Base-by-base conservation (phyloP, 2,797 vertebrate genomes). In the Hafferia zeledoni region DNA sequence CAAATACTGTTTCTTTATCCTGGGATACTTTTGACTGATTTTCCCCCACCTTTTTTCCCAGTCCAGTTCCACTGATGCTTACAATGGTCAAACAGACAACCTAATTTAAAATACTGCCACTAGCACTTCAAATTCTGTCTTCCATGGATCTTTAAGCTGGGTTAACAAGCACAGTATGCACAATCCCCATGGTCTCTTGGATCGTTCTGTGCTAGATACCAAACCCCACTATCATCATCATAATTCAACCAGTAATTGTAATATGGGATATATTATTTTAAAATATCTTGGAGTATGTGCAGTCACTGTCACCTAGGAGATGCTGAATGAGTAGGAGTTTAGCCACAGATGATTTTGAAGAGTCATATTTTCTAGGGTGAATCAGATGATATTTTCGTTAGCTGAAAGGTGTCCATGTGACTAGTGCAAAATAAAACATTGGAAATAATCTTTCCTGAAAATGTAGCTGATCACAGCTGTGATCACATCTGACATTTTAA, bases 251-350 rank as follows among this genome's bases (percentile, higher is more conserved):
- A 76, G 50, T 49, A 63, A 85, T 41, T 87, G 89, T 82, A 94
- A 88, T 49, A 72, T 47, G 65, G 75, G n/a, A 56, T 76, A 64
- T 78, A 84, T 94, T 81, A 93, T 86, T 88, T 90, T 91, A 89
- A 91, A 70, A 82, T 56, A 64, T 46, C 1, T 9, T 69, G 64
- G 41, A 86, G 60, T 82, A 86, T 0, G 0, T 35, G 41, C 46
- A 92, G 70, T 74, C 39, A 70, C 69, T 68, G 59, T 97, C 84
- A 92, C 96, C 96, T 95, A 96, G 96, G 96, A 96, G 95, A 96
- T 94, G 74, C 59, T 87, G 55, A 82, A 47, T n/a, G 69, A 95
- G 93, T 92, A 96, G 94, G 95, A 91, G 91, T 93, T 90, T 39
- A 91, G 61, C 37, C 43, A 71, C 31, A 46, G 57, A 92, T 47